Evolutionary conservation across 2,888 invertebrate species (phyloP).

Genomic region (Drosophila koepferae): DNA sequence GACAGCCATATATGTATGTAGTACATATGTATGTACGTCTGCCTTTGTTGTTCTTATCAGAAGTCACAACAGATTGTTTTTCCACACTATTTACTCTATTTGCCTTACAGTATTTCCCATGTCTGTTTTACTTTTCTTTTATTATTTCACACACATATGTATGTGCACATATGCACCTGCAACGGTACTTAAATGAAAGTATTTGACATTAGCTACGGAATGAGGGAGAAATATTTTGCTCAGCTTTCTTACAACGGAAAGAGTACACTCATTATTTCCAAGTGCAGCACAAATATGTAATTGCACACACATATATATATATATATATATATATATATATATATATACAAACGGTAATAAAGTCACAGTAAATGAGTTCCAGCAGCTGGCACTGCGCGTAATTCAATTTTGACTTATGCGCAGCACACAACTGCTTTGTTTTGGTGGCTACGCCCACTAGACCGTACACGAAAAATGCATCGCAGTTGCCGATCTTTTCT

Average conservation of each 20-base stretch:
- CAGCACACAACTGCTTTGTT: slow-evolving; percentile 36
- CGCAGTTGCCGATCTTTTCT: slow-evolving; percentile 21
- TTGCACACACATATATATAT: no score
- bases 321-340: no score
- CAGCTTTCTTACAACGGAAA: slow-evolving; percentile 11
- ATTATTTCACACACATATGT: not conserved
- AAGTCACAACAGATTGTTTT: slow-evolving; percentile 11
- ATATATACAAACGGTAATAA: not conserved
- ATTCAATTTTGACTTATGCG: slow-evolving; percentile 41
- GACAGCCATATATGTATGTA: not conserved
- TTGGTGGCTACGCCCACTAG: slow-evolving; percentile 31
- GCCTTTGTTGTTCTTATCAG: slow-evolving; percentile 27
- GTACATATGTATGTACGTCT: not conserved
- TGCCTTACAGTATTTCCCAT: slow-evolving; percentile 22
- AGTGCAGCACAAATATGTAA: slow-evolving; percentile 23
- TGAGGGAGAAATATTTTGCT: not conserved
- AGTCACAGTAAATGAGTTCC: slow-evolving; percentile 22
- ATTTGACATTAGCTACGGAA: not conserved
- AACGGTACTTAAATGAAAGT: slow-evolving; percentile 17
- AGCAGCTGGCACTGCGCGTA: slow-evolving; percentile 36
- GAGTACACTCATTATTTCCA: slow-evolving; percentile 38
- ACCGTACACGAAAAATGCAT: slow-evolving; percentile 18
- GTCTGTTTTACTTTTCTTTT: slow-evolving; percentile 1
- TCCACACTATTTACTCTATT: slow-evolving; percentile 12
- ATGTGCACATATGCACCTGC: slow-evolving; percentile 3